Percentiles rank a stretch among this genome's conserved stretches.
Evolutionary conservation across 2,888 invertebrate species (phyloP).

Genomic region (Mesorhabditis sp.): DNA sequence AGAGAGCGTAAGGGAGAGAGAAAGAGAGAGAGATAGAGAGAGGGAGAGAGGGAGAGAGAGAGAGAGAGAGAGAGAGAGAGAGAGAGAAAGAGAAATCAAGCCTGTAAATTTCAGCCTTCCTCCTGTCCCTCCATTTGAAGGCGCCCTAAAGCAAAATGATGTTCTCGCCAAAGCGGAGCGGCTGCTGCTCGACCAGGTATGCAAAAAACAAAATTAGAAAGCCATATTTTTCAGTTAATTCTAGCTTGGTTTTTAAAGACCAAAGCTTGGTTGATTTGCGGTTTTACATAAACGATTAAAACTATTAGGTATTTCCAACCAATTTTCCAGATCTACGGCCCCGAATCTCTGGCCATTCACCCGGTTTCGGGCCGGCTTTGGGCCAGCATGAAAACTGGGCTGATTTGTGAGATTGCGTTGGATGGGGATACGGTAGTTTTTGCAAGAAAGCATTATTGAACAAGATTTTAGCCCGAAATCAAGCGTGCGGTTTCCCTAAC

Average conservation of each 20-base stretch:
- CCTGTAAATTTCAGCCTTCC: slow-evolving; percentile 16
- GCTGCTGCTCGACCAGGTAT: slow-evolving; percentile 24
- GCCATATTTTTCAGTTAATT: not conserved
- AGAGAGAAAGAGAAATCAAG: not conserved
- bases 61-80: too few relatives aligned
- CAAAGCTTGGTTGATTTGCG: not conserved
- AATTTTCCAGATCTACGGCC: slow-evolving; percentile 25
- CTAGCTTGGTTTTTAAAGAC: not conserved
- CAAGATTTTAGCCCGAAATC: slow-evolving; percentile 16
- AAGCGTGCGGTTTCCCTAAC: slow-evolving; percentile 26
- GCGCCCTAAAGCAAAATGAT: slow-evolving; percentile 22
- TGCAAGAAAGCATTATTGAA: not conserved
- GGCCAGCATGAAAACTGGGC: slow-evolving; percentile 33
- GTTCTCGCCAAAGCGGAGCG: slow-evolving; percentile 21
- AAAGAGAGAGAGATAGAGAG: too few relatives aligned
- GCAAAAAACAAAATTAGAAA: not conserved
- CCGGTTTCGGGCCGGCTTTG: slow-evolving; percentile 22
- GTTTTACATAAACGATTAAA: not conserved
- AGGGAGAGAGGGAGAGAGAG: too few relatives aligned
- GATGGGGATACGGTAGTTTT: slow-evolving; percentile 5
- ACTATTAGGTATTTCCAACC: slow-evolving; percentile 1
- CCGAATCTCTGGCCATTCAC: slow-evolving; percentile 32
- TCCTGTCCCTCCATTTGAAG: slow-evolving; percentile 15
- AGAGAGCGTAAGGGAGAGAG: not conserved
- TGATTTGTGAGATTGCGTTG: slow-evolving; percentile 29